Evolutionary conservation across 92 coral and sea anemone genomes (phyloP), one percentile per base, ranked within the genome.

Genomic region (Porites cylindrica): DNA sequence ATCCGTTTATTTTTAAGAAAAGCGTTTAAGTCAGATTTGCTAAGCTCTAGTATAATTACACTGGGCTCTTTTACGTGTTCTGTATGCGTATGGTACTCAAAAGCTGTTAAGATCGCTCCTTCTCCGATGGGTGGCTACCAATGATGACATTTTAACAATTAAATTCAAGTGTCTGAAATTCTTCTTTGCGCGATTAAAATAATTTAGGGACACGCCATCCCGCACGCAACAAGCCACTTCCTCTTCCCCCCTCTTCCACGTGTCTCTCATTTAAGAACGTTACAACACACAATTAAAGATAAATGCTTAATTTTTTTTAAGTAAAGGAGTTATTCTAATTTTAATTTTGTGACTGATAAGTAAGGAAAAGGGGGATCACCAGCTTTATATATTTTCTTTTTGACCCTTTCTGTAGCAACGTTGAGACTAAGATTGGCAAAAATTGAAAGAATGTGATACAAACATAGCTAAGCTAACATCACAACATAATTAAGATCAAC

Each of bases 151-250:
- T 14, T 54, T n/a, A 17, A 59, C 10, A 43, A 11, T 69, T 24
- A 16, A 32, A 13, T 26, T 52, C 19, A 51, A 80, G 85, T 52
- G 66, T 19, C 69, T 80, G 63, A 68, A 67, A 81, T 69, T 81
- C 65, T 80, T 21, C 6, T 63, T 23, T 50, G 76, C 76, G 52
- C 59, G 65, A 53, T 51, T 61, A 19, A 26, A 51, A 65, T 63
- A 38, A 47, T 20, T 66, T 4, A 56, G 80, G 38, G 80, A 64
- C 80, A 53, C 66, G 43, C 16, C 47, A 4, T 4, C 47, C 47
- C 47, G 47, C 47, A 38, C 47, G 47, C 47, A 7, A 4, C 47
- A 4, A 4, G 47, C 47, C 2, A 17, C 4, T 58, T 76, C 18
- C 21, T 23, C 3, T 51, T 38, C 6, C 47, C 4, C 0, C 18